Base-by-base conservation (phyloP, 2,888 invertebrate species). In the Ochropacha duplaris region DNA sequence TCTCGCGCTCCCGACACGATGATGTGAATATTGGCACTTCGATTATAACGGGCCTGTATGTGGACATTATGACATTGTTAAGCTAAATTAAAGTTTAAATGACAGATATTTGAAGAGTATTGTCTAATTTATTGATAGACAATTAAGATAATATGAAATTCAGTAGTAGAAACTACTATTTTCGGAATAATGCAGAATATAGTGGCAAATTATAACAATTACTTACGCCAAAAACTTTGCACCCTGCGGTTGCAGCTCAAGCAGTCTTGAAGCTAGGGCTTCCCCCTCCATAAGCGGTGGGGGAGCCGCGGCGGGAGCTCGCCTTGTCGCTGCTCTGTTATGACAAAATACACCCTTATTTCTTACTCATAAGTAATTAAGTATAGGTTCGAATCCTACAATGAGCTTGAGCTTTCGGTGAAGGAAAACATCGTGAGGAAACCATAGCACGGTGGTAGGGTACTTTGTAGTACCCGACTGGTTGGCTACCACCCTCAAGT, bases 1-100 rank as follows among this genome's bases (percentile, higher is more conserved):
- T 98, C 94, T 99, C 99, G 5, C 99, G 95, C 84, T 99, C 99
- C 71, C 96, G 96, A 60, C 98, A 98, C 59, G 98, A 95, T 0
- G 99, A 97, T 0, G 99, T 99, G 92, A 99, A 99, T 89, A 99
- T 99, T 0, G 99, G 99, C 65, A 99, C 97, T 88, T 99, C 99
- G 74, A 99, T 95, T 63, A 99, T 96, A 4, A 98, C 98, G 2
- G 98, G 98, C 55, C 98, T 98, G 84, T 26, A 60, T 12, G 9
- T 31, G 26, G 14, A 19, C 34, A 24, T 4, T 54, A 28, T 24
- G 9, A 19, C n/a, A n/a, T n/a, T n/a, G n/a, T n/a, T n/a, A n/a
- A n/a, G n/a, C n/a, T n/a, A n/a, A n/a, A n/a, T n/a, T n/a, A n/a
- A n/a, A n/a, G n/a, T n/a, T n/a, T n/a, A n/a, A n/a, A n/a, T n/a